These are phyloP conservation scores for Betta splendens DNA, from an alignment of 2,797 vertebrate species.

Conservation along the genomic window DNA sequence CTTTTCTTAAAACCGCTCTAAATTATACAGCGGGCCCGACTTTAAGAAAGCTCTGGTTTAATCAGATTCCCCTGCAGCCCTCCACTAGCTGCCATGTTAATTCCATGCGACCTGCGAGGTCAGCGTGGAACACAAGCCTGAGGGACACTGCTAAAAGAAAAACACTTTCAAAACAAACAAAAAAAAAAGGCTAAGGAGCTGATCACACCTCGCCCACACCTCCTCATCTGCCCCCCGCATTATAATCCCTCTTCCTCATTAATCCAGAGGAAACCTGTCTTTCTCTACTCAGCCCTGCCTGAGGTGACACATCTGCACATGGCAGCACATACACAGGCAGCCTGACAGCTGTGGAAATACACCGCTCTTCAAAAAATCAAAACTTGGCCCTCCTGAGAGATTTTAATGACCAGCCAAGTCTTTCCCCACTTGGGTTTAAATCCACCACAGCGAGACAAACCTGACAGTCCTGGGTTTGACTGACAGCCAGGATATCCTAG, in stretches of 20 bases:
- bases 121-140: slow-evolving; percentile 14
- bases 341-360: slow-evolving; percentile 74
- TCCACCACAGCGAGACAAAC: slow-evolving; percentile 49
- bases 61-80: slow-evolving; percentile 11
- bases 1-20: slow-evolving; percentile 15
- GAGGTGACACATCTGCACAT: slow-evolving; percentile 66
- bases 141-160: slow-evolving; percentile 16
- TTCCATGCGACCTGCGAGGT: slow-evolving; percentile 37
- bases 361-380: slow-evolving; percentile 60
- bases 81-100: slow-evolving; percentile 13
- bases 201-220: slow-evolving; percentile 3
- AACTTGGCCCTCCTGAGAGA: slow-evolving; percentile 58
- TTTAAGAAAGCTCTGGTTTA: slow-evolving; percentile 14
- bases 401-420: slow-evolving; percentile 74
- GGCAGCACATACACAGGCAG: slow-evolving; percentile 54
- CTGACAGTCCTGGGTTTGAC: slow-evolving; percentile 75
- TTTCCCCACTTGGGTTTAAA: slow-evolving; percentile 48
- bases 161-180: slow-evolving; percentile 10
- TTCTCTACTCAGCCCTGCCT: slow-evolving; percentile 50
- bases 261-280: slow-evolving; percentile 52
- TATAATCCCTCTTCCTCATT: slow-evolving; percentile 54
- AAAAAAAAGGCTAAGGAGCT: no score
- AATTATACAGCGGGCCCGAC: not conserved
- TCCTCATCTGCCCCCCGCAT: slow-evolving; percentile 26
- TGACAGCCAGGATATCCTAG: slow-evolving; percentile 80